Conservation (phyloP, 2,797 vertebrate species). For the Acestrorhynchus altus region DNA sequence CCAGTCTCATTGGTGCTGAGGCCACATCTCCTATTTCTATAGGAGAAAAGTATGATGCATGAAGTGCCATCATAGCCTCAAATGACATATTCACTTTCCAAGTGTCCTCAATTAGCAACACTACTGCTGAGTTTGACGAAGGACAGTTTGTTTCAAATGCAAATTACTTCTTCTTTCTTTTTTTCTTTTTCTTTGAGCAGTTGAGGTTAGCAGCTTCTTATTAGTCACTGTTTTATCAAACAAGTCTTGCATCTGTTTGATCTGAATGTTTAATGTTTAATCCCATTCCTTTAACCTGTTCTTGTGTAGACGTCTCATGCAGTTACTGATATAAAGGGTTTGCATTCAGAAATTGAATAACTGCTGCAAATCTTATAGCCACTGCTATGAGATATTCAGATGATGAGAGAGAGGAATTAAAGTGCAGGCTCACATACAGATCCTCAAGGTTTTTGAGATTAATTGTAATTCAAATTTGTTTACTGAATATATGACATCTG, state of each 20-base stretch:
- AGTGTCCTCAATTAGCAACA: constrained; percentile 38
- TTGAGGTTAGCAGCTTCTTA: not conserved
- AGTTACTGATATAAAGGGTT: not conserved
- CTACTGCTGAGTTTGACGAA: not conserved
- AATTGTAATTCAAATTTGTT: not conserved
- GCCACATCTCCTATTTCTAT: not conserved
- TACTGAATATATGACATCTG: too few species aligned
- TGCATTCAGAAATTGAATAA: not conserved
- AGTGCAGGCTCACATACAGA: too few species aligned
- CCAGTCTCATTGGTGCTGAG: too few species aligned
- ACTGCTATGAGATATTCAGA: not conserved
- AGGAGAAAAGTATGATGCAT: not conserved
- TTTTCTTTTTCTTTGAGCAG: not conserved
- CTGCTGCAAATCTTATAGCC: not conserved
- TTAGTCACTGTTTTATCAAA: not conserved
- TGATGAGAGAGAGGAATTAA: too few species aligned
- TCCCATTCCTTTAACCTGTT: not conserved
- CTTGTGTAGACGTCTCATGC: not conserved
- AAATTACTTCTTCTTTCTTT: constrained; percentile 4
- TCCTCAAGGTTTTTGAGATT: not conserved
- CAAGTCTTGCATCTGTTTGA: not conserved
- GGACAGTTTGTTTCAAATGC: not conserved
- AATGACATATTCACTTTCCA: not conserved
- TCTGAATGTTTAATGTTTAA: constrained; percentile 2
- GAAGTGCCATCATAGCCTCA: not conserved